Percentiles rank a stretch among this genome's conserved stretches.
phyloP scores from a whole-genome alignment of 2,797 vertebrate species.

The Philypnodon macrostomus region DNA sequence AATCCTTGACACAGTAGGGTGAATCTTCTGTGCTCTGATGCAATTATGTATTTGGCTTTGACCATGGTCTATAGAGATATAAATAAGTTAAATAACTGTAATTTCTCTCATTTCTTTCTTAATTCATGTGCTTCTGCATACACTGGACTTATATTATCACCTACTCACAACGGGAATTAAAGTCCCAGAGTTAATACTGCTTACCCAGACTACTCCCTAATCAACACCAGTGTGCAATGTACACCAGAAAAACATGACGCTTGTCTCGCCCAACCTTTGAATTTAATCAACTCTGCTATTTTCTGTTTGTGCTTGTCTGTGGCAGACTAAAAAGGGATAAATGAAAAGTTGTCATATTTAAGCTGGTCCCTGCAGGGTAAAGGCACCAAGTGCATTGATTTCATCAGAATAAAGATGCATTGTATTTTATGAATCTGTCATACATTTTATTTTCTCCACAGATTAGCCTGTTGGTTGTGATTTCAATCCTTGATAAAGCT shows the following conservation, averaged over 20 bases:
- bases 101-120: slow-evolving; percentile 8
- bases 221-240: slow-evolving; percentile 18
- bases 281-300: slow-evolving; percentile 16
- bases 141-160: slow-evolving; percentile 28
- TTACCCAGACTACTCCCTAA: slow-evolving; percentile 22
- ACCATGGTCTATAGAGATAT: slow-evolving; percentile 15
- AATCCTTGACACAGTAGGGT: slow-evolving; percentile 20
- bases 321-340: slow-evolving; percentile 20
- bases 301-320: slow-evolving; percentile 25
- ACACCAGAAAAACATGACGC: slow-evolving; percentile 22
- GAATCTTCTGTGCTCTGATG: slow-evolving; percentile 28
- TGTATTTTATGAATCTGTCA: slow-evolving; percentile 21
- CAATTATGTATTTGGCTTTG: slow-evolving; percentile 17
- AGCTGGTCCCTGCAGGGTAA: slow-evolving; percentile 24
- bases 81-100: too few relatives aligned
- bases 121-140: slow-evolving; percentile 32
- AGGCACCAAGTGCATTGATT: slow-evolving; percentile 21
- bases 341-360: slow-evolving; percentile 15
- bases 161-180: slow-evolving; percentile 57
- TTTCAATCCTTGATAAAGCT: slow-evolving; percentile 60
- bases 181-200: slow-evolving; percentile 21
- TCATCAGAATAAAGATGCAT: slow-evolving; percentile 20
- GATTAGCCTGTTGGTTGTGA: slow-evolving; percentile 40
- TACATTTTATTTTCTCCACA: slow-evolving; percentile 27
- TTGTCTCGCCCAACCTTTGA: slow-evolving; percentile 16